These are phyloP conservation scores for Tretioscincus oriximinensis DNA, from an alignment of 2,113 vertebrate species.

Conservation along the genomic window DNA sequence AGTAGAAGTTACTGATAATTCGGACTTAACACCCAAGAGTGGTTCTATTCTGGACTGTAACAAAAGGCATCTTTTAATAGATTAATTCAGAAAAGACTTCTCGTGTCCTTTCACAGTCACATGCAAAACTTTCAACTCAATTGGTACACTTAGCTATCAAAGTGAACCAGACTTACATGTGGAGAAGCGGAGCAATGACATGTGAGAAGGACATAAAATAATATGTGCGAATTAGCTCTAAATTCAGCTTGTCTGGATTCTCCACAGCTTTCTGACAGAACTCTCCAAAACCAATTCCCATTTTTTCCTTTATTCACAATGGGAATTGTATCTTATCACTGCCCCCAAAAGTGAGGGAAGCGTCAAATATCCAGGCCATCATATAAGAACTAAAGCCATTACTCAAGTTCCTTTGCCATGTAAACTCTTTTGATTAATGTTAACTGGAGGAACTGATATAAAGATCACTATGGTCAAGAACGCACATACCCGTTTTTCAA, in stretches of 20 bases:
- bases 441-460: neutral
- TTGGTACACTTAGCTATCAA: neutral
- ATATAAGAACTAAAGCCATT: neutral
- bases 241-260: neutral
- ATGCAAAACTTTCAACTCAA: neutral
- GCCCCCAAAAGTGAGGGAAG: neutral
- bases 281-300: neutral
- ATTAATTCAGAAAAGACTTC: neutral
- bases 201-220: neutral
- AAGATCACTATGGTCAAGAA: neutral
- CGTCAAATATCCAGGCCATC: neutral
- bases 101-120: neutral
- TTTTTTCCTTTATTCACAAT: neutral
- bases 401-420: neutral
- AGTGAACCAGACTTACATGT: neutral
- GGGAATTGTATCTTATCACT: neutral
- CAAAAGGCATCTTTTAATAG: neutral
- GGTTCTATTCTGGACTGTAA: neutral
- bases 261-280: neutral
- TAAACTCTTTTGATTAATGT: neutral
- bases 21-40: neutral
- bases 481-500: neutral
- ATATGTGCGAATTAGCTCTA: neutral
- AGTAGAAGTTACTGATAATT: neutral
- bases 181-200: neutral